phyloP scores from a whole-genome alignment of 2,888 invertebrate species.

The Tenthredo amoena region DNA sequence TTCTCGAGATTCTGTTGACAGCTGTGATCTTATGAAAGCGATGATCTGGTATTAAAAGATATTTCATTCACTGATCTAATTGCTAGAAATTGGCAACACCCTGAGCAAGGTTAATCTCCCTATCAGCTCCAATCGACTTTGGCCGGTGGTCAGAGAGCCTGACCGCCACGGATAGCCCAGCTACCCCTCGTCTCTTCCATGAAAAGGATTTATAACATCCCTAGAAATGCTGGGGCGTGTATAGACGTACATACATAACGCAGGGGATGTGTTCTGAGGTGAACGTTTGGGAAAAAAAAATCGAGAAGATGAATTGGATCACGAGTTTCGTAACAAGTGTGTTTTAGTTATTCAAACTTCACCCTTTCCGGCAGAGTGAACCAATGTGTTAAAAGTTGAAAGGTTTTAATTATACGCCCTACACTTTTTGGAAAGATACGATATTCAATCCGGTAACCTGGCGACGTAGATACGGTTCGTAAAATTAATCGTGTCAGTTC shows the following conservation, averaged over 20 bases:
- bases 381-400: background rate
- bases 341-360: constrained; percentile 9
- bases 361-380: background rate
- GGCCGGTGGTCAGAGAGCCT: background rate
- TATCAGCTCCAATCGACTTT: constrained; percentile 20
- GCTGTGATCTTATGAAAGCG: background rate
- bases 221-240: background rate
- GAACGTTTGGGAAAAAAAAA: background rate
- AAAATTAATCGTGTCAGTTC: too few relatives aligned
- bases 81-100: background rate
- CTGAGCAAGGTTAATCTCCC: constrained; percentile 27
- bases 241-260: background rate
- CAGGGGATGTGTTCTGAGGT: background rate
- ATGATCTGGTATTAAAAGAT: background rate
- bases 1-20: background rate
- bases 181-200: background rate
- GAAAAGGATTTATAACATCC: constrained; percentile 3
- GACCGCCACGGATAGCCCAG: background rate
- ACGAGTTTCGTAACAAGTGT: background rate
- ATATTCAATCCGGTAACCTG: background rate
- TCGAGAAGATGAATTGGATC: background rate
- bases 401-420: background rate
- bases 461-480: background rate
- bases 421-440: background rate
- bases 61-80: background rate